Evolutionary conservation across 2,888 invertebrate genomes (phyloP).

Genomic region (Polietes domitor): DNA sequence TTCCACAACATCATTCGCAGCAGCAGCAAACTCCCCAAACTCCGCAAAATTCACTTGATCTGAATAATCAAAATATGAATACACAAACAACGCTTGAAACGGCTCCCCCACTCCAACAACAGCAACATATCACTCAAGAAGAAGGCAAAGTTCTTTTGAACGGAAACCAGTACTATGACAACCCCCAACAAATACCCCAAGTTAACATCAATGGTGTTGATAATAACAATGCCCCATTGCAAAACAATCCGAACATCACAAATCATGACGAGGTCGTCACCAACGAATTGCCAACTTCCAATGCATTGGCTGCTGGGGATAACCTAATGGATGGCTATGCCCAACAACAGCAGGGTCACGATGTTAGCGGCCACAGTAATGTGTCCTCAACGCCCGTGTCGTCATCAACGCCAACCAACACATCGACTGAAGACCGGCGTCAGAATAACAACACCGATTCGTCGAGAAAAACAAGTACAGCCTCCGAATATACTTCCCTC

Average conservation of each 20-base stretch:
- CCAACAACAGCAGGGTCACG: too few species aligned
- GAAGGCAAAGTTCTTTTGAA: not conserved
- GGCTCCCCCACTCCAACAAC: not conserved
- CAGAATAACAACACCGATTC: constrained; percentile 60
- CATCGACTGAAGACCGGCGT: constrained; percentile 66
- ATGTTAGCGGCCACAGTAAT: not conserved
- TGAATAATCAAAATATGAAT: not conserved
- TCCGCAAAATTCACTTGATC: not conserved
- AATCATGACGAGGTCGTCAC: not conserved
- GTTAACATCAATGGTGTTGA: not conserved
- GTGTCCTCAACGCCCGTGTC: constrained; percentile 71
- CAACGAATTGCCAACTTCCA: not conserved
- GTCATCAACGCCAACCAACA: constrained; percentile 74
- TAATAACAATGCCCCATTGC: not conserved
- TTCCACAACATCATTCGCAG: not conserved
- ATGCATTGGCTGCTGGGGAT: too few species aligned
- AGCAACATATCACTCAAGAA: not conserved
- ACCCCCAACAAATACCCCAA: not conserved
- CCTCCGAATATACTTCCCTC: constrained; percentile 81
- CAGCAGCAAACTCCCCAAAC: not conserved
- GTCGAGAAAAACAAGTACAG: constrained; percentile 83
- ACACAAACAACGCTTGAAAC: not conserved
- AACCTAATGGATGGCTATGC: too few species aligned
- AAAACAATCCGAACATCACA: not conserved
- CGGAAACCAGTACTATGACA: not conserved